These are phyloP conservation scores for Bubo scandiacus DNA, from an alignment of 2,113 vertebrate species.

Conservation along the genomic window DNA sequence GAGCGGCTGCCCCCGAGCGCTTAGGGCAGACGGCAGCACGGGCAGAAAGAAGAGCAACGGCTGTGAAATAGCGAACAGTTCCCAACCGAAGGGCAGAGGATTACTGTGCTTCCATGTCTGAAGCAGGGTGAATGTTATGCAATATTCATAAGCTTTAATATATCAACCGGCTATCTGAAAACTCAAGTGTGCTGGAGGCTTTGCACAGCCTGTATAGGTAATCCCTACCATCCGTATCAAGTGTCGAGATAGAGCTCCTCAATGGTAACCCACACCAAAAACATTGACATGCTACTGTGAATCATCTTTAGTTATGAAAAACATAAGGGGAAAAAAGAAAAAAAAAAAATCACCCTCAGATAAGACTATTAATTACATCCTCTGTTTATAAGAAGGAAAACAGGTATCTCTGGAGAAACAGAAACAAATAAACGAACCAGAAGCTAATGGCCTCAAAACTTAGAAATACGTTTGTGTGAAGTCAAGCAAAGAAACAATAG, in stretches of 20 bases:
- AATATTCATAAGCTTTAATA: not conserved
- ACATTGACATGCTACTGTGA: rapidly evolving
- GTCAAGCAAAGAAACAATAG: not conserved
- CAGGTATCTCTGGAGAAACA: not conserved
- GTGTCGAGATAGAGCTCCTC: not conserved
- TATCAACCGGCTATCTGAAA: not conserved
- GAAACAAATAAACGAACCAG: not conserved
- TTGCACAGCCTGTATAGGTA: not conserved
- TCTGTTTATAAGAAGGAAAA: not conserved
- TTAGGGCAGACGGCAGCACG: not conserved
- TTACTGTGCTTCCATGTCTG: not conserved
- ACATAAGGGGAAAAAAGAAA: rapidly evolving
- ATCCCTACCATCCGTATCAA: not conserved
- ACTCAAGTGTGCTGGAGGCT: not conserved
- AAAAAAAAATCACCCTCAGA: not conserved
- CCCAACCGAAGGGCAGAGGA: rapidly evolving
- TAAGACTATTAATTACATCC: not conserved
- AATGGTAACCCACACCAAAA: not conserved
- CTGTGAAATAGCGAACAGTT: rapidly evolving
- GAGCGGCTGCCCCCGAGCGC: not conserved
- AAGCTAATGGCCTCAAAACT: not conserved
- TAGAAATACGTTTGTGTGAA: not conserved
- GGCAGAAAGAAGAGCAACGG: not conserved
- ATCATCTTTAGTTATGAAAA: not conserved
- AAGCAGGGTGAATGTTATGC: not conserved